Evolutionary conservation across 2,888 invertebrate species (phyloP).

Genomic region (Ecdyonurus torrentis): DNA sequence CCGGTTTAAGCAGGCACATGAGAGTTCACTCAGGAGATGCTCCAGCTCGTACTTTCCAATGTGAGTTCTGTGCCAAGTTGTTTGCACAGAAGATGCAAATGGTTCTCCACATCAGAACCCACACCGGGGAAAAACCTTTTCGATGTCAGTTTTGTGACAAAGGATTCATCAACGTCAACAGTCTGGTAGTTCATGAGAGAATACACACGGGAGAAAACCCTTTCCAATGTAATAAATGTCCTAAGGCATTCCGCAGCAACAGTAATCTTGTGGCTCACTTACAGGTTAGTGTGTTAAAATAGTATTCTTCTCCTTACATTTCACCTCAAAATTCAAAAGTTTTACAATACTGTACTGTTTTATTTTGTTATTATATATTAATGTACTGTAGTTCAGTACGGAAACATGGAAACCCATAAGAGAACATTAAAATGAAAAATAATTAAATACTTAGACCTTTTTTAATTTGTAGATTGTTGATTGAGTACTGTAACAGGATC

Average conservation of each 20-base stretch:
- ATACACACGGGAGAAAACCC: background rate
- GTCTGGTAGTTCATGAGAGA: background rate
- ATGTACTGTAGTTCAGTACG: too few species aligned
- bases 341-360: background rate
- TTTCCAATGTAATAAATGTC: background rate
- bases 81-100: background rate
- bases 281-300: background rate
- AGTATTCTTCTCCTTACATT: background rate
- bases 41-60: background rate
- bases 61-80: background rate
- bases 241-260: slow-evolving; percentile 8
- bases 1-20: background rate
- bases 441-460: too few species aligned
- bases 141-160: slow-evolving; percentile 87
- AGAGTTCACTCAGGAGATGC: background rate
- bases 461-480: too few species aligned
- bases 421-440: too few species aligned
- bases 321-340: background rate
- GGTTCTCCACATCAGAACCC: slow-evolving; percentile 68
- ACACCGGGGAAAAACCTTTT: slow-evolving; percentile 97
- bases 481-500: too few species aligned
- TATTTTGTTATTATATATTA: too few species aligned
- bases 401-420: too few species aligned
- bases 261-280: background rate
- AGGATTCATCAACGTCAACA: slow-evolving; percentile 66